Evolutionary conservation across 2,113 vertebrate species (phyloP).

Genomic region (Atractosteus spatula): DNA sequence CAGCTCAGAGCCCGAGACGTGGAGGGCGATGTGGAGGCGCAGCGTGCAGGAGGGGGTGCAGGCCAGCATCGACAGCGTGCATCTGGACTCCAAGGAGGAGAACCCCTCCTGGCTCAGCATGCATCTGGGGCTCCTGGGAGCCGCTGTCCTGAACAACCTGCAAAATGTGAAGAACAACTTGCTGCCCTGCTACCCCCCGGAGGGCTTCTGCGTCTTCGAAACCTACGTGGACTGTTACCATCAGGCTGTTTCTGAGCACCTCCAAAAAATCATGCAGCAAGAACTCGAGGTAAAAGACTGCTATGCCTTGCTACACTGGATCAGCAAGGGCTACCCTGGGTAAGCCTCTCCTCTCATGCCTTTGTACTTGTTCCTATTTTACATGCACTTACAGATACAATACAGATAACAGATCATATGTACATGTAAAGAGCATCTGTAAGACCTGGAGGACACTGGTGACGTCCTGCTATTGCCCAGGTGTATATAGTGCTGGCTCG

Average conservation of each 20-base stretch:
- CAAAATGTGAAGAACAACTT: slow-evolving; percentile 54
- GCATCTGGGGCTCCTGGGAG: slow-evolving; percentile 63
- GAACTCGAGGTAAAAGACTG: slow-evolving; percentile 53
- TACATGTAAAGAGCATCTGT: too few species aligned
- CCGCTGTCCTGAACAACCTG: slow-evolving; percentile 54
- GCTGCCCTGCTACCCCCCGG: slow-evolving; percentile 50
- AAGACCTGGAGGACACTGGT: neutral
- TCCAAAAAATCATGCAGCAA: slow-evolving; percentile 45
- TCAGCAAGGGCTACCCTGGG: slow-evolving; percentile 60
- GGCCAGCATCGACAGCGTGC: slow-evolving; percentile 39
- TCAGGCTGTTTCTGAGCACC: slow-evolving; percentile 45
- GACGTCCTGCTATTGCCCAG: neutral
- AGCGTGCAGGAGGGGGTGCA: slow-evolving; percentile 46
- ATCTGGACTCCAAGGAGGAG: slow-evolving; percentile 46
- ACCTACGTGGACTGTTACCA: slow-evolving; percentile 55
- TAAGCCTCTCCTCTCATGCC: slow-evolving; percentile 29
- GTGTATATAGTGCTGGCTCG: too few species aligned
- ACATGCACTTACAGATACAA: too few species aligned
- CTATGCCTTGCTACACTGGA: slow-evolving; percentile 60
- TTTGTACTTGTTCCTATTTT: neutral
- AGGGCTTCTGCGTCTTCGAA: slow-evolving; percentile 64
- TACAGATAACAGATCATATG: too few species aligned
- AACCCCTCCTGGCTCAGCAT: slow-evolving; percentile 56
- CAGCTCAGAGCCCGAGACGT: slow-evolving; percentile 32
- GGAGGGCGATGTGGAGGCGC: slow-evolving; percentile 58